Conservation (phyloP, 1,140 invertebrate species). For the Aricia agestis region DNA sequence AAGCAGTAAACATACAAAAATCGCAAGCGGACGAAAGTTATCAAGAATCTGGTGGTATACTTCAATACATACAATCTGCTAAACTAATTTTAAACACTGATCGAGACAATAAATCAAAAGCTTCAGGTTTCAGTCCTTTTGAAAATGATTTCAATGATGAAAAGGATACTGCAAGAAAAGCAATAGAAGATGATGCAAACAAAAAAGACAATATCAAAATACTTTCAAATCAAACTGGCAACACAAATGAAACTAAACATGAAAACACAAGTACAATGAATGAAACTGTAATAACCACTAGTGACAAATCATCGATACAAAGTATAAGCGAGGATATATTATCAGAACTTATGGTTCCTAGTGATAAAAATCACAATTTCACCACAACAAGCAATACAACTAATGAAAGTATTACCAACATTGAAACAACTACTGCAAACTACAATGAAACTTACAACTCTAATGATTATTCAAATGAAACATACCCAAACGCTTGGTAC, state of each 20-base stretch:
- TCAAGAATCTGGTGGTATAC: conserved; percentile 28
- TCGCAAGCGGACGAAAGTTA: conserved; percentile 28
- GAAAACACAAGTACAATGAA: neutral
- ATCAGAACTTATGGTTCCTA: neutral
- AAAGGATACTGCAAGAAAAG: neutral
- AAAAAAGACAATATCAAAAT: neutral
- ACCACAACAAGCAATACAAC: neutral
- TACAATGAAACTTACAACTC: neutral
- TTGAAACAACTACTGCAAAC: neutral
- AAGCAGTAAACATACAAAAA: conserved; percentile 37
- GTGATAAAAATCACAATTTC: neutral
- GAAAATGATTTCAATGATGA: neutral
- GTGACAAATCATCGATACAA: neutral
- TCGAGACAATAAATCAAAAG: neutral
- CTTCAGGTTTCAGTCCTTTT: neutral
- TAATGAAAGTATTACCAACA: neutral
- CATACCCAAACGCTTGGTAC: conserved; percentile 28
- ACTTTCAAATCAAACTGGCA: neutral
- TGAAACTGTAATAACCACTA: neutral
- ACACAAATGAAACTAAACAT: neutral
- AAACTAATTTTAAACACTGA: conserved; percentile 28
- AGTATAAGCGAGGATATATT: neutral
- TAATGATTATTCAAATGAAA: neutral
- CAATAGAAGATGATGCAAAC: neutral
- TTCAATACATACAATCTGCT: conserved; percentile 31